Evolutionary conservation across 1,140 invertebrate genomes (phyloP), one percentile per base, ranked within the genome.

Genomic region (Drosophila navojoa): DNA sequence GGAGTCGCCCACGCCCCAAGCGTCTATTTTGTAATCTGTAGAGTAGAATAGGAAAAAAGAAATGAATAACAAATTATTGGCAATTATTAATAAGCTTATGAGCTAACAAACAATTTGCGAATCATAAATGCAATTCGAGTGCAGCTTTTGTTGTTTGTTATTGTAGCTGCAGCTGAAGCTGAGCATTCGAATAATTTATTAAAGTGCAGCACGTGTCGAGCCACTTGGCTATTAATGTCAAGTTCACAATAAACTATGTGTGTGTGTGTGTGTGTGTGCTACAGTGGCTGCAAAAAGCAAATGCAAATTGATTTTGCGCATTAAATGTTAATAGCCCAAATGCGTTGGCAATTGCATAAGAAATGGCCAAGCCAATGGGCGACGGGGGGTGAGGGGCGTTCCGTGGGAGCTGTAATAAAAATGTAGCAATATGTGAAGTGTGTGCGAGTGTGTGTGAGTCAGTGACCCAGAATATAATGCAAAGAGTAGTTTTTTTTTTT

Each of bases 401-500:
- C 32, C 9, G 35, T 32, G 15, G 10, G 10, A 35, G 45, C 15
- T 22, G 55, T 38, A 60, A 79, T 72, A 76, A 76, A 71, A 60
- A 6, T 68, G 57, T 72, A 67, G 62, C 62, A 68, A 68, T 62
- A 84, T 19, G 15, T 49, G 22, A 27, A 9, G 32, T 61, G 45
- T 67, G 44, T 47, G 15, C 19, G 3, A 22, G 19, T 61, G 58
- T 62, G 55, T 62, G 35, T 42, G 68, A 87, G 82, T 86, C 81
- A 86, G 45, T 86, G 81, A 86, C 81, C 81, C 78, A 86, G 82
- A 87, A 86, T 87, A 82, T 74, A 78, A 71, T 81, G 75, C 67
- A 69, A 81, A 81, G 75, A 85, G 81, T 85, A 85, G 81, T 85
- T 29, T 29, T 29, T 27, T 29, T 85, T 85, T 77, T 29, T 29